Evolutionary conservation across 2,113 vertebrate genomes (phyloP), one percentile per base, ranked within the genome.

Genomic region (Galemys pyrenaicus): DNA sequence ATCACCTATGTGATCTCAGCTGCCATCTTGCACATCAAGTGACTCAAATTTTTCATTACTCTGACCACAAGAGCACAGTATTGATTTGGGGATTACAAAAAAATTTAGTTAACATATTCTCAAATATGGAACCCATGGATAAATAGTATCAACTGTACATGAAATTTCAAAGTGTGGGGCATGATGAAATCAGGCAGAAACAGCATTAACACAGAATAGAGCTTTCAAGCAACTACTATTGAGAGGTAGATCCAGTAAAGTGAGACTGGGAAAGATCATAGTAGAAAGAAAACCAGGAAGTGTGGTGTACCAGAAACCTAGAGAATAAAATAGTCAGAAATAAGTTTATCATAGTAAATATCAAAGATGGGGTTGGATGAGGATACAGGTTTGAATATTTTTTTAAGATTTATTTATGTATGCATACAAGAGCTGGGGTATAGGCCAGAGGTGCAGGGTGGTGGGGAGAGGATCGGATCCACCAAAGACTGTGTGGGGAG

Each of bases 91-190:
- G 17, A 20, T 46, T 79, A 78, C 9, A 58, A 78, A 65, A 41
- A 37, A 26, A 15, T 77, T 64, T 64, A 80, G 41, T 60, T 82
- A 12, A 37, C 20, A 46, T 68, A 95, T 87, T 88, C 80, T 64
- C 15, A 64, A 70, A 65, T 73, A 87, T 32, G 62, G 35, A 58
- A 58, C 64, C 88, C 41, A 15, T 46, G 54, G 87, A 62, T 79
- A 73, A 77, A 30, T n/a, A 87, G 15, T 22, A 91, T 65, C 7
- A 11, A 49, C 71, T 26, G 2, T 17, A 75, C 22, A 62, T 70
- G 58, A 54, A 78, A 75, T 92, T 77, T 86, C 32, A 96, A 95
- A 88, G 20, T n/a, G 84, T 30, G 32, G 78, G 24, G 41, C 49
- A 49, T 26, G 49, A 64, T 49, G 60, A 68, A 80, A 56, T 91